These are phyloP conservation scores for Phenganax stokvisi DNA, from an alignment of 92 coral and sea anemone genomes.

Conservation along the genomic window DNA sequence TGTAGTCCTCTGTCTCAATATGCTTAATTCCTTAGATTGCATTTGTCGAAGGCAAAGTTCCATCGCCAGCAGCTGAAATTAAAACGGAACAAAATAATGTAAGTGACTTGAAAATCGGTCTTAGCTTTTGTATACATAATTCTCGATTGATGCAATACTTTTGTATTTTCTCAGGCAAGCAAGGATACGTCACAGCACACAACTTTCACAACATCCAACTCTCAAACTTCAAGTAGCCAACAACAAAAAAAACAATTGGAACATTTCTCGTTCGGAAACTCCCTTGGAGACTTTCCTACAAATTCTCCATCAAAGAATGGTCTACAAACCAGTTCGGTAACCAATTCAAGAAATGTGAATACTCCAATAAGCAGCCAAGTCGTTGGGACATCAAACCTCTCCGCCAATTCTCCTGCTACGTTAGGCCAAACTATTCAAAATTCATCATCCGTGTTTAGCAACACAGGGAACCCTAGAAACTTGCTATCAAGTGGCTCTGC, in stretches of 20 bases:
- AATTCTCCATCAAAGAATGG: neutral
- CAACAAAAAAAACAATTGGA: constrained; percentile 17
- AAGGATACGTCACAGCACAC: neutral
- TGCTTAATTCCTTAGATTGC: constrained; percentile 10
- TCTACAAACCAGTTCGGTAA: neutral
- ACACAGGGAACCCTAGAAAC: constrained; percentile 18
- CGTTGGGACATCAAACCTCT: neutral
- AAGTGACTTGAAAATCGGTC: neutral
- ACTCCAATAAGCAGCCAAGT: neutral
- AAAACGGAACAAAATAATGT: constrained; percentile 3
- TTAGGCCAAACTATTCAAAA: too few species aligned
- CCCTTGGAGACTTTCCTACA: neutral
- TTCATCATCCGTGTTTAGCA: constrained; percentile 11
- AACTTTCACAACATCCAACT: neutral
- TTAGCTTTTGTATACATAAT: neutral
- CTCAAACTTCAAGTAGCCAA: neutral
- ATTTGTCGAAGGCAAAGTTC: constrained; percentile 20
- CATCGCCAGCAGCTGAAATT: neutral
- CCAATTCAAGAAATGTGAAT: neutral
- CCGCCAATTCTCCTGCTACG: too few species aligned
- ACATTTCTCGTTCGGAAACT: constrained; percentile 2
- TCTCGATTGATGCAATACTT: neutral
- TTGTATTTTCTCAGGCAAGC: neutral
- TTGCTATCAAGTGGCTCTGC: constrained; percentile 5
- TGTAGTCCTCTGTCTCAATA: neutral